Percentiles rank a stretch among this genome's conserved stretches.
These are phyloP conservation scores for Netelia melanura DNA, from an alignment of 2,888 invertebrate genomes.

Conservation along the genomic window DNA sequence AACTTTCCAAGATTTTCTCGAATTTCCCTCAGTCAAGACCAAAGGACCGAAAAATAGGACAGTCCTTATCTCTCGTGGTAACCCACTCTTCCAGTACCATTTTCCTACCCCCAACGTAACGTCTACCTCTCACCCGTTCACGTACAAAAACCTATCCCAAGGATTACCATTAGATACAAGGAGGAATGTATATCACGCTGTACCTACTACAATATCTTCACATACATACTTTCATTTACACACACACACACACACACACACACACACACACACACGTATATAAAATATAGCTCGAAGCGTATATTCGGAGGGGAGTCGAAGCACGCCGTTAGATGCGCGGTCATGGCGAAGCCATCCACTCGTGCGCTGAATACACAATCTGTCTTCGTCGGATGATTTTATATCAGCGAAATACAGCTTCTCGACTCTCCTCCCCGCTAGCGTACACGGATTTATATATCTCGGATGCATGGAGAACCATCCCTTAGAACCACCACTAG, in stretches of 20 bases:
- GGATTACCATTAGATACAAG: slow-evolving; percentile 44
- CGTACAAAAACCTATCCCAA: slow-evolving; percentile 16
- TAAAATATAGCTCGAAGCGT: slow-evolving; percentile 27
- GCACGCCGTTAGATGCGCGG: slow-evolving; percentile 47
- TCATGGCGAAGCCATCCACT: slow-evolving; percentile 52
- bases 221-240: background rate
- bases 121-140: background rate
- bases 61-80: slow-evolving; percentile 6
- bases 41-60: background rate
- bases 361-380: slow-evolving; percentile 63
- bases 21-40: background rate
- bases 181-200: slow-evolving; percentile 43
- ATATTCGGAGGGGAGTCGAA: slow-evolving; percentile 39
- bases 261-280: background rate
- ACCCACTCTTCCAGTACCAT: background rate
- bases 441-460: slow-evolving; percentile 14
- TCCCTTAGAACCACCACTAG: slow-evolving; percentile 42
- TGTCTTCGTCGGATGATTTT: slow-evolving; percentile 67
- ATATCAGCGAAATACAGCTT: slow-evolving; percentile 65
- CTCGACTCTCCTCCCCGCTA: slow-evolving; percentile 46
- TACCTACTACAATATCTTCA: background rate
- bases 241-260: no score
- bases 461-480: slow-evolving; percentile 35
- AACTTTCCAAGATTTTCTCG: background rate
- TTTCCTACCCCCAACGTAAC: background rate